Base-by-base conservation (phyloP, 2,888 invertebrate species). In the Mystacides longicornis region DNA sequence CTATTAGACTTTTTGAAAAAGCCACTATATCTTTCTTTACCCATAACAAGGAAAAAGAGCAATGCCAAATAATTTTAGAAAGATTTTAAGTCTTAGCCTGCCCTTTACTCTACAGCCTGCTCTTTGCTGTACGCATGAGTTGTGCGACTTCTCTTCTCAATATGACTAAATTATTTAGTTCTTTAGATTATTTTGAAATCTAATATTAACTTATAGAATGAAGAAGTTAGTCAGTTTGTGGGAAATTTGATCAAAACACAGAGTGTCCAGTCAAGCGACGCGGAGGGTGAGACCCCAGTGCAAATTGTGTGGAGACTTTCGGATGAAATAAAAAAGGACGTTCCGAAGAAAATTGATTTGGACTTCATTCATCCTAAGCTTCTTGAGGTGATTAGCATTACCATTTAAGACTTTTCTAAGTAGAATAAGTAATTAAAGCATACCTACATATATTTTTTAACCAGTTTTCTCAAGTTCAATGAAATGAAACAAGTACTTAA, bases 291-390 rank as follows among this genome's bases (percentile, higher is more conserved):
- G 69, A 81, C 89, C 16, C 82, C 83, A 62, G 82, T 93, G 64
- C 87, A 90, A 52, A 84, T 90, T 21, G 90, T 87, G 20, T 85
- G 82, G 69, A 85, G 91, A 52, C 72, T 90, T 22, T 87, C 91
- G 20, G 81, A 82, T 23, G 79, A 75, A 56, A 85, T 93, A n/a
- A 80, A 85, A 47, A 71, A 69, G 9, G 77, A 75, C 49, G 74
- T 92, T 3, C 67, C 77, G 14, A 68, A 69, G 1, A 78, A 79
- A 60, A 83, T 93, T 53, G 80, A 83, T 61, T 72, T 76, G 14
- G 81, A 85, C 3, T 76, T 79, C 23, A 82, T 86, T 42, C 81
- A 84, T 67, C 78, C 79, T 1, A 69, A 75, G 2, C 79, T 91
- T 55, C 71, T 83, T 65, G 71, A 78, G 67, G 84, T 83, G 56